Conservation (phyloP, 2,888 invertebrate genomes). For the Cosmorhoe ocellata region DNA sequence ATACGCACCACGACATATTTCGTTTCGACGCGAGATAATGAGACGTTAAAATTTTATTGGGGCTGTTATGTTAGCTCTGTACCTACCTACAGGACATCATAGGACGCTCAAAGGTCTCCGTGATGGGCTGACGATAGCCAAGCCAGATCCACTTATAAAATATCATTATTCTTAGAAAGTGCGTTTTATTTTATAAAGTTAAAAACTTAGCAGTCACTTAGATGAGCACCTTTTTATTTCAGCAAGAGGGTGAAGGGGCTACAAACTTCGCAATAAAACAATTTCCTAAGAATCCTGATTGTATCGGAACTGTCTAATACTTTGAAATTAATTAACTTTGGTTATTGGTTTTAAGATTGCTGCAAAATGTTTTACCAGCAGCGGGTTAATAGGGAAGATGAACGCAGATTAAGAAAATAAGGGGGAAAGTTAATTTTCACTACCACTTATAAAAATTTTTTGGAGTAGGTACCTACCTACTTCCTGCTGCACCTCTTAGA, state of each 20-base stretch:
- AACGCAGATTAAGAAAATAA: slow-evolving; percentile 23
- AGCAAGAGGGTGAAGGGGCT: slow-evolving; percentile 13
- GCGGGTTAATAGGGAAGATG: slow-evolving; percentile 23
- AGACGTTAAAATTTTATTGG: too few species aligned
- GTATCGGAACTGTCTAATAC: slow-evolving; percentile 44
- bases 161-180: too few species aligned
- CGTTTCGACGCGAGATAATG: too few species aligned
- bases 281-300: slow-evolving; percentile 41
- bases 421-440: slow-evolving; percentile 2
- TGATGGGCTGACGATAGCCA: too few species aligned
- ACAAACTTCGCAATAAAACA: slow-evolving; percentile 45
- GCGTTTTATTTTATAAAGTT: too few species aligned
- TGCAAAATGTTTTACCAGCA: slow-evolving; percentile 29
- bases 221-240: slow-evolving; percentile 31
- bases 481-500: too few species aligned
- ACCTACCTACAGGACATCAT: too few species aligned
- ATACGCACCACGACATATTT: too few species aligned
- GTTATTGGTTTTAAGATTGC: slow-evolving; percentile 44
- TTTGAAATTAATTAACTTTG: slow-evolving; percentile 53
- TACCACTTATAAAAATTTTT: not conserved
- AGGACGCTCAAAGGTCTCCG: too few species aligned
- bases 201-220: slow-evolving; percentile 54
- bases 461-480: too few species aligned
- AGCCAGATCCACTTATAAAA: too few species aligned
- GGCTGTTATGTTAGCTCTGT: too few species aligned